Evolutionary conservation across 2,888 invertebrate genomes (phyloP).

Genomic region (Odontocolon sp.): DNA sequence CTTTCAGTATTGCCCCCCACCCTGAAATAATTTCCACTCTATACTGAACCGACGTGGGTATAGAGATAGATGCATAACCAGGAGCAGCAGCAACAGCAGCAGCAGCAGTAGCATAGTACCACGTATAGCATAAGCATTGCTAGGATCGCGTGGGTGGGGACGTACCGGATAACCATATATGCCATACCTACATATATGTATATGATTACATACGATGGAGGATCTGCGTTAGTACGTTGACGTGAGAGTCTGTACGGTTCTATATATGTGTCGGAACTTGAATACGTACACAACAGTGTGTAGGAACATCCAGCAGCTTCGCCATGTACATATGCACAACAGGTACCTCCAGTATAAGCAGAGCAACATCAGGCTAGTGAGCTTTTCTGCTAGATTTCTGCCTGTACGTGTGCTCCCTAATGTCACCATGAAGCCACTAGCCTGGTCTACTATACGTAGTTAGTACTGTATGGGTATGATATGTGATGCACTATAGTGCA

Average conservation of each 20-base stretch:
- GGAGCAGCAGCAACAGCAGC: slow-evolving; percentile 16
- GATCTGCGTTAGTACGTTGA: slow-evolving; percentile 29
- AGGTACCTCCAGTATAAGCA: slow-evolving; percentile 27
- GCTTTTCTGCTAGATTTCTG: slow-evolving; percentile 25
- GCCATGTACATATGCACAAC: slow-evolving; percentile 12
- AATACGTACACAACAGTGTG: not conserved
- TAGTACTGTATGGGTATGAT: slow-evolving; percentile 18
- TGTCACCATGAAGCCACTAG: slow-evolving; percentile 11
- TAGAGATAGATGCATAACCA: slow-evolving; percentile 33
- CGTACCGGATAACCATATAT: slow-evolving; percentile 45
- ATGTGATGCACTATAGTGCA: slow-evolving; percentile 45
- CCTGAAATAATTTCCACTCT: slow-evolving; percentile 52
- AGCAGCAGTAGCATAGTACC: not conserved
- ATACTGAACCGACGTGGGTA: slow-evolving; percentile 31
- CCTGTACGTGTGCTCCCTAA: slow-evolving; percentile 11
- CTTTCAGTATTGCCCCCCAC: slow-evolving; percentile 54
- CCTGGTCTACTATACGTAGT: too few relatives aligned
- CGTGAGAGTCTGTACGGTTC: slow-evolving; percentile 20
- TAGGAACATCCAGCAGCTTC: slow-evolving; percentile 33
- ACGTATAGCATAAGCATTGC: not conserved
- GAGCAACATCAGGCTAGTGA: slow-evolving; percentile 36
- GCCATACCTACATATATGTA: not conserved
- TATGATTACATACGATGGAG: slow-evolving; percentile 8
- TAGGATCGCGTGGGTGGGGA: slow-evolving; percentile 27
- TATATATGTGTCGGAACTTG: too few relatives aligned